phyloP scores from a whole-genome alignment of 1,140 invertebrate species.

The Frieseomelitta varia region DNA sequence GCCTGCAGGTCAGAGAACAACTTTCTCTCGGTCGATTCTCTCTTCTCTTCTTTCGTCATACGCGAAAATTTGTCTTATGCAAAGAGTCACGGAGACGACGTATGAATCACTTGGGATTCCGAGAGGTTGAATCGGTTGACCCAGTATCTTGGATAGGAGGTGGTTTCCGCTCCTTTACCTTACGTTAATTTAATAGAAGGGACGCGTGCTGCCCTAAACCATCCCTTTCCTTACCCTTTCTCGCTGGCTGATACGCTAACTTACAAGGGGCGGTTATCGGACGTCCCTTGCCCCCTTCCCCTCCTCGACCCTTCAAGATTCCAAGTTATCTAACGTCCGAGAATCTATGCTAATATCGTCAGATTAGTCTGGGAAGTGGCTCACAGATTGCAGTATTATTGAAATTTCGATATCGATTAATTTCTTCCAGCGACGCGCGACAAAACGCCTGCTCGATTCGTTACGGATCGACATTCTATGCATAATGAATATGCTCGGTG shows the following conservation, averaged over 20 bases:
- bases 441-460: not conserved
- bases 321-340: conserved; percentile 74
- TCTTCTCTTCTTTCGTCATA: not conserved
- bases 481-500: not conserved
- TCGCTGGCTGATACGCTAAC: conserved; percentile 73
- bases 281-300: conserved; percentile 69
- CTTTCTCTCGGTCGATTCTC: not conserved
- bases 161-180: conserved; percentile 75
- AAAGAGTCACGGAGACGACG: conserved; percentile 10
- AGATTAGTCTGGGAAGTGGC: conserved; percentile 66
- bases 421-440: not conserved
- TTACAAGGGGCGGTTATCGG: conserved; percentile 78
- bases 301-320: conserved; percentile 76
- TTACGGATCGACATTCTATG: not conserved
- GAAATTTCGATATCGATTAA: conserved; percentile 63
- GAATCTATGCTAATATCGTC: conserved; percentile 75
- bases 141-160: conserved; percentile 64
- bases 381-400: conserved; percentile 57
- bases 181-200: conserved; percentile 81
- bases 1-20: not conserved
- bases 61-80: conserved; percentile 31
- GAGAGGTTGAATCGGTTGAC: conserved; percentile 70
- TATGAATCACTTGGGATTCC: conserved; percentile 57
- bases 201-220: conserved; percentile 75
- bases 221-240: conserved; percentile 71